Base-by-base conservation (phyloP, 2,797 vertebrate genomes). In the Danio tinwini region DNA sequence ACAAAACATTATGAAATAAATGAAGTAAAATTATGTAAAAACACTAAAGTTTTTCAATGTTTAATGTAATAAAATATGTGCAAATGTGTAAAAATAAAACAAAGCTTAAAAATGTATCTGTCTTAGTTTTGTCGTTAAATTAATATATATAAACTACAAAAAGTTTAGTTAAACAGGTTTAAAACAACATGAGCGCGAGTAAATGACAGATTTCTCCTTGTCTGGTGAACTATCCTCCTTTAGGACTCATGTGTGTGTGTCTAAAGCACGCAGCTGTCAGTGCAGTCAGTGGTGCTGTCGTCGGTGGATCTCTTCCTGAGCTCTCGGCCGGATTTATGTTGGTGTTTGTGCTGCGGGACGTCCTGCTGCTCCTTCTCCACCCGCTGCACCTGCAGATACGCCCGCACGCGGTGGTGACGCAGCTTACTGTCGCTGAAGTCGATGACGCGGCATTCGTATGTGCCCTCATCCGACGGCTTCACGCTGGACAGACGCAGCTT, bases 391-490 rank as follows among this genome's bases (percentile, higher is more conserved):
- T 94, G 95, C 85, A 99, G 95, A 90, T 94, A 96, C 37, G 97
- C 97, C 59, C 94, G 95, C 69, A 96, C 96, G 7, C 92, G 96
- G 92, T 98, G 96, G 84, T 95, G 95, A 85, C 95, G 94, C 0
- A 92, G 93, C 85, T 94, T 93, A 52, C 94, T 87, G 40, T 95
- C 93, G 16, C 96, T 98, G 92, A 96, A 97, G 92, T 98, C 97
- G 52, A 98, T 96, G 87, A 99, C 97, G 0, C 94, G 94, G 83
- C 97, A 98, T 90, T 99, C 97, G 2, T 99, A 98, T 0, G 93
- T 97, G 64, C 97, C 97, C 86, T 98, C 96, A 6, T 98, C 97
- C 0, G 96, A 91, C 5, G 93, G 93, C 90, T 97, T 98, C 87
- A 98, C 94, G 44, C 93, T 94, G 72, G 97, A 98, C 84, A 99